Evolutionary conservation across 1,140 invertebrate genomes (phyloP).

Genomic region (Teleogryllus occipitalis): DNA sequence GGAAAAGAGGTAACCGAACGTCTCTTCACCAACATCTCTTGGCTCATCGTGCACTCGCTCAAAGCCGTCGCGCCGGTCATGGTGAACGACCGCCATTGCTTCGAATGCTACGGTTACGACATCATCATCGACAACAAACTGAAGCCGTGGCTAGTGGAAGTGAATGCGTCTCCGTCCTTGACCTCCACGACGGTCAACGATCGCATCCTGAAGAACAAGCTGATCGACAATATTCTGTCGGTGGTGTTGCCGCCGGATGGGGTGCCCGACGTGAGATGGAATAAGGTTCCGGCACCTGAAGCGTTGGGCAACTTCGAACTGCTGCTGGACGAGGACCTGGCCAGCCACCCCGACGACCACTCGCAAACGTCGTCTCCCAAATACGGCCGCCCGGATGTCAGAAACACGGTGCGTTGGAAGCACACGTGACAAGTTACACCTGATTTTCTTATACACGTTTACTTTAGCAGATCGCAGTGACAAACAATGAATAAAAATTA

Average conservation of each 20-base stretch:
- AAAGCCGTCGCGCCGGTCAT: slow-evolving; percentile 70
- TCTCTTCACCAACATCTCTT: slow-evolving; percentile 67
- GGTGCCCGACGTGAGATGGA: slow-evolving; percentile 85
- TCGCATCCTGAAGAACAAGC: slow-evolving; percentile 88
- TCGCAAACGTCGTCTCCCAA: background rate
- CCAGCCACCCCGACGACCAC: slow-evolving; percentile 42
- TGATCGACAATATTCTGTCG: slow-evolving; percentile 91
- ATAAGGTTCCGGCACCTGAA: slow-evolving; percentile 72
- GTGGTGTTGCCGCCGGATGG: slow-evolving; percentile 84
- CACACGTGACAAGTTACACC: background rate
- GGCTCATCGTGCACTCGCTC: slow-evolving; percentile 52
- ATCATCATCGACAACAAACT: slow-evolving; percentile 78
- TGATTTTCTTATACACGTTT: too few relatives aligned
- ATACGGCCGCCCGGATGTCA: background rate
- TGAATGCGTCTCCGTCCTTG: slow-evolving; percentile 89
- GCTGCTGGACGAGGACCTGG: slow-evolving; percentile 75
- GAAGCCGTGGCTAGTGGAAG: slow-evolving; percentile 79
- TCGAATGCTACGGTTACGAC: slow-evolving; percentile 79
- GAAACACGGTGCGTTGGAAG: background rate
- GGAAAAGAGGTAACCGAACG: slow-evolving; percentile 81
- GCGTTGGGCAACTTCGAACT: slow-evolving; percentile 82
- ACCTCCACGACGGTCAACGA: slow-evolving; percentile 94
- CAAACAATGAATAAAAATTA: too few relatives aligned
- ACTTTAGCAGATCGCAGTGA: too few relatives aligned
- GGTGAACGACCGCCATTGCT: slow-evolving; percentile 69